Percentiles rank a stretch among this genome's conserved stretches.
Conservation (phyloP, 2,888 invertebrate genomes). For the Agrotis segetum region DNA sequence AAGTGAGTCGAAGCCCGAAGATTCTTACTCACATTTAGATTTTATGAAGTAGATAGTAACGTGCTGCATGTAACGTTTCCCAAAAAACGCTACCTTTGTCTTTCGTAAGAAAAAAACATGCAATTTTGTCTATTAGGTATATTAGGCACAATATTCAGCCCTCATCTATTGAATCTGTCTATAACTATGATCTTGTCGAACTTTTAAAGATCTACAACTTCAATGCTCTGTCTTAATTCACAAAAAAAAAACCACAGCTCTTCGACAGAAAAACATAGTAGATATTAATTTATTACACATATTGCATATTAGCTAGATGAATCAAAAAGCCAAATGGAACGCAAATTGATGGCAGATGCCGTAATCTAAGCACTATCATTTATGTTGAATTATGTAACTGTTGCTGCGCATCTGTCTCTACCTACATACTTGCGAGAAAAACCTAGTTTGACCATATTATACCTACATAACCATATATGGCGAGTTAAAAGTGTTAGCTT, state of each 20-base stretch:
- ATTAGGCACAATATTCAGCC: no score
- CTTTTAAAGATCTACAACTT: no score
- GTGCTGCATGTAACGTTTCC: no score
- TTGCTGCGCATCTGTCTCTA: slow-evolving; percentile 6
- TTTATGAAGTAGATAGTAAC: no score
- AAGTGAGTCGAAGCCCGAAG: no score
- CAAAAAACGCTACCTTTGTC: no score
- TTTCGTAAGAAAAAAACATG: no score
- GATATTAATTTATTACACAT: slow-evolving; percentile 14
- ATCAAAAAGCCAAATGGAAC: slow-evolving; percentile 33
- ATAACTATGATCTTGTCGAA: no score
- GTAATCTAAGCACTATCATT: slow-evolving; percentile 31
- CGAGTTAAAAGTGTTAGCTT: slow-evolving; percentile 3
- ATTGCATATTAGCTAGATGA: slow-evolving; percentile 30
- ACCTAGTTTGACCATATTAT: background rate
- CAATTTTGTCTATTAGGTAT: no score
- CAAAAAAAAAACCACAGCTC: background rate
- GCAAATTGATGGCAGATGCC: slow-evolving; percentile 41
- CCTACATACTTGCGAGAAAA: slow-evolving; percentile 1
- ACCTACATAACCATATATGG: background rate
- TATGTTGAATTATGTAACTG: slow-evolving; percentile 41
- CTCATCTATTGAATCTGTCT: no score
- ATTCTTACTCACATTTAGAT: no score
- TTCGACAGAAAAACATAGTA: background rate
- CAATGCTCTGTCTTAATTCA: background rate